phyloP scores from a whole-genome alignment of 2,888 invertebrate species.

The Branchellion lobata region DNA sequence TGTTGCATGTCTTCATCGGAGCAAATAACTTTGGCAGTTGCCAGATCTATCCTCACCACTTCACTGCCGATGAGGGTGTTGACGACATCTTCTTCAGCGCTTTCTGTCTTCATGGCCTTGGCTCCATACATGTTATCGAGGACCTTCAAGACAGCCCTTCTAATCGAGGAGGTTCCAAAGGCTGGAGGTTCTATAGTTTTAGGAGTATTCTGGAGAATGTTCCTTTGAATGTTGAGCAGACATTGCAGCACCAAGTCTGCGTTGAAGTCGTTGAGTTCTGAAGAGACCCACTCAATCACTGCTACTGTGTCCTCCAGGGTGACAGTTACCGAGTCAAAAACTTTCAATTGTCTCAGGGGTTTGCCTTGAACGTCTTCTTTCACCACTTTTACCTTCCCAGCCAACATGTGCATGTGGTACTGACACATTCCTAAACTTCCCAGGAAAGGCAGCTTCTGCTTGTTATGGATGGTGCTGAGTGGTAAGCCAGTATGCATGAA shows the following conservation, averaged over 20 bases:
- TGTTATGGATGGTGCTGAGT: conserved; percentile 86
- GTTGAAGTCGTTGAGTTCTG: conserved; percentile 94
- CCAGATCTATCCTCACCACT: neutral
- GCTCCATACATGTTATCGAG: neutral
- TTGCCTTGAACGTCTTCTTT: neutral
- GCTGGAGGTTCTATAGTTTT: neutral
- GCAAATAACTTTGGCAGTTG: neutral
- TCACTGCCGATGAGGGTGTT: neutral
- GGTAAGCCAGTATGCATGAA: conserved; percentile 93
- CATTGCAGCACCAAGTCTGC: conserved; percentile 70
- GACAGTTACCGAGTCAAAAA: conserved; percentile 81
- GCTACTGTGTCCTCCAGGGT: conserved; percentile 75
- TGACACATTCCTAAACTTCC: conserved; percentile 69
- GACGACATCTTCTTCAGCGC: neutral
- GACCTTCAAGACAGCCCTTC: neutral
- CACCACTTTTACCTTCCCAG: conserved; percentile 59
- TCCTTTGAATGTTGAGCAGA: neutral
- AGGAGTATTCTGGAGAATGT: neutral
- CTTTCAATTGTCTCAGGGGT: conserved; percentile 65
- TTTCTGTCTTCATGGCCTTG: neutral
- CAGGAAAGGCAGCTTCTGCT: conserved; percentile 84
- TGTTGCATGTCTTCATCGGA: neutral
- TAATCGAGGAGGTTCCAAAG: neutral
- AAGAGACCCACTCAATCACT: conserved; percentile 79
- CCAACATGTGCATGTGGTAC: conserved; percentile 62